Percentiles rank a stretch among this genome's conserved stretches.
Evolutionary conservation across 2,113 vertebrate genomes (phyloP).

Genomic region (Monopterus albus): DNA sequence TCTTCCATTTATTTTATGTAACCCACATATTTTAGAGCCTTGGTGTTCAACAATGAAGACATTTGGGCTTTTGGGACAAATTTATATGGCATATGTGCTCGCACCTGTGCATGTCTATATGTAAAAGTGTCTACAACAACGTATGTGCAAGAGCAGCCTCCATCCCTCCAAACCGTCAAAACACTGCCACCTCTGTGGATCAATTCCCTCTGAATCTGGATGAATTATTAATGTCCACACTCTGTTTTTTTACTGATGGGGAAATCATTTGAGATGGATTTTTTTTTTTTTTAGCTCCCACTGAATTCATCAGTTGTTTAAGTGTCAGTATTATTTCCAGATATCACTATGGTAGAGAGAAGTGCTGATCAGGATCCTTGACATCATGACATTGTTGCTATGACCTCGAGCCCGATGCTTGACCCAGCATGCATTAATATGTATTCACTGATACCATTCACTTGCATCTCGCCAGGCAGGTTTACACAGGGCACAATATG

Average conservation of each 20-base stretch:
- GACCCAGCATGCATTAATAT: constrained; percentile 53
- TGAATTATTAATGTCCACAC: constrained; percentile 83
- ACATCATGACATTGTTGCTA: constrained; percentile 47
- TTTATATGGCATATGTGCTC: neutral
- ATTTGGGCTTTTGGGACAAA: neutral
- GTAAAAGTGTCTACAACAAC: neutral
- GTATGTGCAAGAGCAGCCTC: constrained; percentile 33
- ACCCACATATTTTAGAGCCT: neutral
- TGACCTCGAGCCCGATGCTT: constrained; percentile 72
- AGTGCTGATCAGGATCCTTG: constrained; percentile 61
- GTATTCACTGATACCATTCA: constrained; percentile 64
- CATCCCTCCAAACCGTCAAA: constrained; percentile 35
- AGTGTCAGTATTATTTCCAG: constrained; percentile 74
- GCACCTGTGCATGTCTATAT: constrained; percentile 7
- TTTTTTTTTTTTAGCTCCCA: constrained; percentile 69
- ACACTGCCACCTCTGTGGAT: constrained; percentile 61
- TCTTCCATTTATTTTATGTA: neutral
- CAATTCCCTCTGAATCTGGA: constrained; percentile 74
- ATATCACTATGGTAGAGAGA: constrained; percentile 52
- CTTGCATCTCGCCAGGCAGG: constrained; percentile 12
- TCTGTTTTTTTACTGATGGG: constrained; percentile 77
- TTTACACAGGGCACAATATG: constrained; percentile 20
- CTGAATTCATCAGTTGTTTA: constrained; percentile 79
- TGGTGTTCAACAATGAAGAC: neutral
- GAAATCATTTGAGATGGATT: constrained; percentile 80